A percentile compares a stretch with the other conserved stretches of the same genome.
These are phyloP conservation scores for Helogale parvula DNA, from an alignment of 2,113 vertebrate species.

Conservation along the genomic window DNA sequence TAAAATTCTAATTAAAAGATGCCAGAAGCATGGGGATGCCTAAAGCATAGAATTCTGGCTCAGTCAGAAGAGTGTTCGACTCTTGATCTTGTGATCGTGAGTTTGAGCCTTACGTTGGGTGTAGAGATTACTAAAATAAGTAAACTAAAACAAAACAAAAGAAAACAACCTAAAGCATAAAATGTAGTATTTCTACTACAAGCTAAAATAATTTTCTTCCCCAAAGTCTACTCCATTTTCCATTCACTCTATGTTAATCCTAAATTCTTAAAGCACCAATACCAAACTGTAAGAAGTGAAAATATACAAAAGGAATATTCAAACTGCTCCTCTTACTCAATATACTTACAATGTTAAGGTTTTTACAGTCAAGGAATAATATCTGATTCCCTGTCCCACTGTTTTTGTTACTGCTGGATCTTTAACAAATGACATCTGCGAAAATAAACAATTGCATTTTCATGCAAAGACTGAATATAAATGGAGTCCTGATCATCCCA, in stretches of 20 bases:
- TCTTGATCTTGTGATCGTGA: not conserved
- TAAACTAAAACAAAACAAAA: not conserved
- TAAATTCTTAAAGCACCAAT: constrained; percentile 14
- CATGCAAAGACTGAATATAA: constrained; percentile 70
- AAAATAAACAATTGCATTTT: constrained; percentile 76
- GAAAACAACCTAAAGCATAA: not conserved
- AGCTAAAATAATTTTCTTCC: constrained; percentile 15
- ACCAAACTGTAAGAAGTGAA: constrained; percentile 16
- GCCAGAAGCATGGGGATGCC: not conserved
- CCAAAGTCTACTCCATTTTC: not conserved
- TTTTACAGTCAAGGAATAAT: constrained; percentile 54
- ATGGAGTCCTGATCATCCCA: constrained; percentile 51
- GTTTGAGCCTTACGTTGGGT: not conserved
- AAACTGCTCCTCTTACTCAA: not conserved
- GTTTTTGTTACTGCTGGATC: constrained; percentile 28
- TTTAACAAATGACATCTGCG: constrained; percentile 62
- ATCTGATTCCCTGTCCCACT: constrained; percentile 11
- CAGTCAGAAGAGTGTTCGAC: not conserved
- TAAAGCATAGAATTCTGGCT: not conserved
- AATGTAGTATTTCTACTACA: not conserved
- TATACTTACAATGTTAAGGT: not conserved
- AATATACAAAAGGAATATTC: not conserved
- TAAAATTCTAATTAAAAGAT: constrained; percentile 24
- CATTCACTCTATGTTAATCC: not conserved
- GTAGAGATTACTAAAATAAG: not conserved